Percentiles rank a stretch among this genome's conserved stretches.
These are phyloP conservation scores for Spermophilus dauricus DNA, from an alignment of 2,113 vertebrate genomes.

Conservation along the genomic window DNA sequence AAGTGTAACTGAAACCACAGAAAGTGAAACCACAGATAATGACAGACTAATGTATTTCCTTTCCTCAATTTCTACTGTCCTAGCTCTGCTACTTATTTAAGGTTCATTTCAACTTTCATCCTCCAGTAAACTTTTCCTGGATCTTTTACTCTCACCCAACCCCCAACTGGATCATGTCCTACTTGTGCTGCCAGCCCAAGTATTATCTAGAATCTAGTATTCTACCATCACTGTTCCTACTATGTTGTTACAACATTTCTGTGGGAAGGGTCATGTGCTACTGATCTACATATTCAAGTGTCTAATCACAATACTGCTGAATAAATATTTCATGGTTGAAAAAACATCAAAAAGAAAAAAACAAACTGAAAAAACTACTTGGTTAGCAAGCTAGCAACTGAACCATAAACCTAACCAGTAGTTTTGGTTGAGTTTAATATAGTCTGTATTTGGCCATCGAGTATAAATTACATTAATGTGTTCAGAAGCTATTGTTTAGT, in stretches of 20 bases:
- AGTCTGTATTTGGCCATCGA: background rate
- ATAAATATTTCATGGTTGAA: conserved; percentile 6
- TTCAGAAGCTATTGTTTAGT: background rate
- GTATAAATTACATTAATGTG: background rate
- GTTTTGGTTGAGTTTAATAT: background rate
- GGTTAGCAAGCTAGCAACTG: background rate
- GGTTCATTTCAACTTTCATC: background rate
- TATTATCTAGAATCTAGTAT: background rate
- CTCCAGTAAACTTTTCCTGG: background rate
- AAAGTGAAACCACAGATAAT: background rate
- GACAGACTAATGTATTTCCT: background rate
- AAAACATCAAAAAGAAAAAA: background rate
- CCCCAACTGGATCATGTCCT: background rate
- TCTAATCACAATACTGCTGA: background rate
- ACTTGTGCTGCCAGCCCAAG: background rate
- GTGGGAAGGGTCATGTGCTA: background rate
- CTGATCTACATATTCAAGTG: background rate
- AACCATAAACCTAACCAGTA: conserved; percentile 17
- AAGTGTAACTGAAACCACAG: background rate
- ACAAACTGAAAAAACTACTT: background rate
- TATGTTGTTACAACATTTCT: background rate
- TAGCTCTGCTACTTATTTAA: conserved; percentile 23
- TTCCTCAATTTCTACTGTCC: background rate
- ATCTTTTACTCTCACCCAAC: background rate
- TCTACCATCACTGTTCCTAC: background rate